Conservation (phyloP, 1,140 invertebrate genomes). For the Rhopalosiphum maidis region DNA sequence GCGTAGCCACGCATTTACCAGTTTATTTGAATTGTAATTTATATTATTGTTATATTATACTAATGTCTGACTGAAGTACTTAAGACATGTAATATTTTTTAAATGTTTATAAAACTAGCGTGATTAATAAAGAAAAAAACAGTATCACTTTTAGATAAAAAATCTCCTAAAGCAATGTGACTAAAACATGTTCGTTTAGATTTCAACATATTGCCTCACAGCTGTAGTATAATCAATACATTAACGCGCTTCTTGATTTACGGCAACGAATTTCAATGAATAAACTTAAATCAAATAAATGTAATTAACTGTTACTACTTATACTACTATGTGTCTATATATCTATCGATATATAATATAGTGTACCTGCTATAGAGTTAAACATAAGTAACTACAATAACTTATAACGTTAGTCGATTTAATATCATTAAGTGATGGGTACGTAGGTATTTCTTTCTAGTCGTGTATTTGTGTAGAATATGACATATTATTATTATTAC, state of each 20-base stretch:
- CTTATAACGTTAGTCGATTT: too few relatives aligned
- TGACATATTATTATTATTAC: background rate
- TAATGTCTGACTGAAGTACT: background rate
- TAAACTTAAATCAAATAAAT: background rate
- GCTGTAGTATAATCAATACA: background rate
- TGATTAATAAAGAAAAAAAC: background rate
- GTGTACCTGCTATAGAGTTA: background rate
- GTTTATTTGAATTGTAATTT: background rate
- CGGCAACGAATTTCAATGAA: background rate
- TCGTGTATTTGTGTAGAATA: too few relatives aligned
- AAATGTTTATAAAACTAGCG: background rate
- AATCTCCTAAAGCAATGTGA: background rate
- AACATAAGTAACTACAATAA: too few relatives aligned
- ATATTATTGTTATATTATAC: too few relatives aligned
- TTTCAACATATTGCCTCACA: background rate
- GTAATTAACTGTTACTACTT: background rate
- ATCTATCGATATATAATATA: too few relatives aligned
- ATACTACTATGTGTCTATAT: too few relatives aligned
- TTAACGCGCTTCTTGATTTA: background rate
- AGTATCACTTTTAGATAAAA: background rate
- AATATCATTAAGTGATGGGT: too few relatives aligned
- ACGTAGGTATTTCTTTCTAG: too few relatives aligned
- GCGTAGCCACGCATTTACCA: background rate
- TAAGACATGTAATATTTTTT: background rate
- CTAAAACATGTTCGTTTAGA: background rate